Conservation (phyloP, 2,888 invertebrate species). For the Ligdia adustata region DNA sequence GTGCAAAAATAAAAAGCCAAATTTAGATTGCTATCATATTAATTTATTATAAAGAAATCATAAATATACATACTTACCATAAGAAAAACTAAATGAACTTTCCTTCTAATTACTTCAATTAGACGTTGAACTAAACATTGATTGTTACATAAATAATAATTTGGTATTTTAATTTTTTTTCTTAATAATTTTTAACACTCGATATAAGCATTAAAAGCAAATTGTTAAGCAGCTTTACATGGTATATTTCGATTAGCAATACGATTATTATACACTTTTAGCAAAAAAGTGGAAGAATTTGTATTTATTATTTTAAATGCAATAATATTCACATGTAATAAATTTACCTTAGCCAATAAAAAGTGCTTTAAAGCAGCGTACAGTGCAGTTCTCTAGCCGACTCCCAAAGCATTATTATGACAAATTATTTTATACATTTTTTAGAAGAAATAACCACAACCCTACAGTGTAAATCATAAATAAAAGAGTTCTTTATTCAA, state of each 20-base stretch:
- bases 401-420: constrained; percentile 33
- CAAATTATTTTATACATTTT: constrained; percentile 20
- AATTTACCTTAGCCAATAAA: constrained; percentile 32
- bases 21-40: constrained; percentile 43
- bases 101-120: constrained; percentile 7
- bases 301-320: constrained; percentile 40
- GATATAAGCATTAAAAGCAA: constrained; percentile 67
- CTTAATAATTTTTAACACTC: constrained; percentile 23
- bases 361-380: constrained; percentile 49
- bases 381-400: constrained; percentile 38
- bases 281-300: background rate
- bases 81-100: constrained; percentile 35
- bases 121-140: constrained; percentile 9
- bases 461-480: constrained; percentile 23
- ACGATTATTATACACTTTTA: background rate
- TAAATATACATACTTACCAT: constrained; percentile 24
- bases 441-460: constrained; percentile 32
- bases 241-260: constrained; percentile 40
- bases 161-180: constrained; percentile 6
- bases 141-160: constrained; percentile 13
- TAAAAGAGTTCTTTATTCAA: background rate
- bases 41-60: constrained; percentile 44
- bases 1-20: constrained; percentile 50
- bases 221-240: constrained; percentile 52
- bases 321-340: constrained; percentile 39